Evolutionary conservation across 2,113 vertebrate species (phyloP).

Genomic region (Odontophorus gujanensis): DNA sequence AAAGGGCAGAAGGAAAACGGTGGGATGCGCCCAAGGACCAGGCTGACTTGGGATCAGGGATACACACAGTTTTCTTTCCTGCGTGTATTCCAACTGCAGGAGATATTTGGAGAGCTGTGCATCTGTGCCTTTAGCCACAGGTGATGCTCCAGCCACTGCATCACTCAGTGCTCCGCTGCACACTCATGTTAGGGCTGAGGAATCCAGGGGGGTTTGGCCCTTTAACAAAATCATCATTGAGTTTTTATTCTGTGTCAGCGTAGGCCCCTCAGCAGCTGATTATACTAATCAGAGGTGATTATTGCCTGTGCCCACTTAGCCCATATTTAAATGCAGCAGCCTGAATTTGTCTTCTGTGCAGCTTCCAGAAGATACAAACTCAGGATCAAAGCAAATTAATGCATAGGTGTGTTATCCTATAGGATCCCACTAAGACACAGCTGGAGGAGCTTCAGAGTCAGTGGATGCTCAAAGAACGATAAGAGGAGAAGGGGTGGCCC

Average conservation of each 20-base stretch:
- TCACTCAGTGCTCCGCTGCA: not conserved
- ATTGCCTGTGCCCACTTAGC: slow-evolving; percentile 25
- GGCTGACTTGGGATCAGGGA: too few relatives aligned
- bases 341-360: slow-evolving; percentile 9
- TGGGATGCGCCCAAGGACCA: too few relatives aligned
- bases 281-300: slow-evolving; percentile 58
- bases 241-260: not conserved
- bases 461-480: not conserved
- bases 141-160: not conserved
- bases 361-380: not conserved
- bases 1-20: too few relatives aligned
- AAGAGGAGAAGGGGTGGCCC: not conserved
- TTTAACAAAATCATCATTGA: slow-evolving; percentile 8
- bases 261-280: slow-evolving; percentile 27
- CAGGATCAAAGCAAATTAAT: slow-evolving; percentile 31
- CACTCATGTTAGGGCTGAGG: not conserved
- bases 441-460: not conserved
- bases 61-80: too few relatives aligned
- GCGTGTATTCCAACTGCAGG: too few relatives aligned
- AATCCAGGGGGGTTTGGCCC: not conserved
- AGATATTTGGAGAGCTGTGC: not conserved
- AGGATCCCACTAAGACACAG: not conserved
- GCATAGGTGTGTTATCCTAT: not conserved
- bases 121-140: not conserved
- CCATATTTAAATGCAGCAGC: slow-evolving; percentile 44